A percentile compares a stretch with the other conserved stretches of the same genome.
These are phyloP conservation scores for Anisognathus igniventris DNA, from an alignment of 2,797 vertebrate species.

Conservation along the genomic window DNA sequence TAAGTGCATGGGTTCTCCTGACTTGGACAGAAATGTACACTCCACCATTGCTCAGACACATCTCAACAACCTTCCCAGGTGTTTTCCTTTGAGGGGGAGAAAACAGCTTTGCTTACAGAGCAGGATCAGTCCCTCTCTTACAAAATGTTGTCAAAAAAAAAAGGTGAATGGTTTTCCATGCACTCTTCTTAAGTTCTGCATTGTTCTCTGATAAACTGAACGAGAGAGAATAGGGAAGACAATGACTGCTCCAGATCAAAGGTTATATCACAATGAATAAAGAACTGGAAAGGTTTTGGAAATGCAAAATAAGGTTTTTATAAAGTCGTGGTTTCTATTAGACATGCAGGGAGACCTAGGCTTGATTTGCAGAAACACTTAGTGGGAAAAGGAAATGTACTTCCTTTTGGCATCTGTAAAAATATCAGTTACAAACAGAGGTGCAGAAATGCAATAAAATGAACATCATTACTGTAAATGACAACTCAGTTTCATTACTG, in stretches of 20 bases:
- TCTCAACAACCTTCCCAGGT: not conserved
- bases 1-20: not conserved
- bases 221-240: not conserved
- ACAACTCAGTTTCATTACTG: not conserved
- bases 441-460: not conserved
- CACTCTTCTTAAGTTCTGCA: not conserved
- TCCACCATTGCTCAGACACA: fast-evolving
- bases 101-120: not conserved
- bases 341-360: not conserved
- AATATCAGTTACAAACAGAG: not conserved
- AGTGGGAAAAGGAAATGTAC: not conserved
- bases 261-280: not conserved
- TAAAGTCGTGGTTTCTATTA: not conserved
- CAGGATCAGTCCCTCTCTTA: not conserved
- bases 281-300: not conserved
- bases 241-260: not conserved
- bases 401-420: not conserved
- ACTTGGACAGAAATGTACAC: not conserved
- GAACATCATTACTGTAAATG: not conserved
- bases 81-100: not conserved
- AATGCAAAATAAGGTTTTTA: not conserved
- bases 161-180: not conserved
- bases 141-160: not conserved
- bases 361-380: not conserved
- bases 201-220: not conserved